phyloP scores from a whole-genome alignment of 2,888 invertebrate genomes.

The Scrobipalpa costella region DNA sequence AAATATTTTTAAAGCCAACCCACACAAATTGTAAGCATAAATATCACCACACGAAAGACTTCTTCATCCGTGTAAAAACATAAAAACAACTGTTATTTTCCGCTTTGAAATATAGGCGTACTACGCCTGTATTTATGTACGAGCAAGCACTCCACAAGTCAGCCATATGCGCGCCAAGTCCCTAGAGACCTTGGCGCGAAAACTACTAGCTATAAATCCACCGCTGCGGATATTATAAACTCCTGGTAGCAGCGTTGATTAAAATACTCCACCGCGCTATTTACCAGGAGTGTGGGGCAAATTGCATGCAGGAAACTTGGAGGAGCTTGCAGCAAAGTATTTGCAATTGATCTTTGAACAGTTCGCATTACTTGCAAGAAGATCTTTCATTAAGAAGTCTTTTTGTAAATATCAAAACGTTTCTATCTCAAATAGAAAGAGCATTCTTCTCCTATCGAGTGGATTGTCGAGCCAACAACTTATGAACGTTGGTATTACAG shows the following conservation, averaged over 20 bases:
- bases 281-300: background rate
- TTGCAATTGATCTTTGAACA: background rate
- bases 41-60: background rate
- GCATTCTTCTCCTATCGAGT: no score
- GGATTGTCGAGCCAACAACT: no score
- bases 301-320: conserved; percentile 17
- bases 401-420: background rate
- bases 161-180: conserved; percentile 21
- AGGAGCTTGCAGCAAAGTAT: background rate
- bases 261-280: conserved; percentile 19
- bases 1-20: no score
- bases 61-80: background rate
- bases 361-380: conserved; percentile 31
- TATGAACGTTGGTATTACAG: no score
- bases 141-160: conserved; percentile 15
- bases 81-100: background rate
- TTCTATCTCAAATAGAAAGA: no score
- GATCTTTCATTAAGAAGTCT: conserved; percentile 4
- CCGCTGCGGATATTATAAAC: conserved; percentile 11
- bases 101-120: conserved; percentile 2
- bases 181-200: conserved; percentile 25
- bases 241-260: conserved; percentile 18
- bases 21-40: background rate
- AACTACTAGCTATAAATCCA: conserved; percentile 25
- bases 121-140: background rate